These are phyloP conservation scores for Anguilla rostrata DNA, from an alignment of 2,113 vertebrate genomes.

Conservation along the genomic window DNA sequence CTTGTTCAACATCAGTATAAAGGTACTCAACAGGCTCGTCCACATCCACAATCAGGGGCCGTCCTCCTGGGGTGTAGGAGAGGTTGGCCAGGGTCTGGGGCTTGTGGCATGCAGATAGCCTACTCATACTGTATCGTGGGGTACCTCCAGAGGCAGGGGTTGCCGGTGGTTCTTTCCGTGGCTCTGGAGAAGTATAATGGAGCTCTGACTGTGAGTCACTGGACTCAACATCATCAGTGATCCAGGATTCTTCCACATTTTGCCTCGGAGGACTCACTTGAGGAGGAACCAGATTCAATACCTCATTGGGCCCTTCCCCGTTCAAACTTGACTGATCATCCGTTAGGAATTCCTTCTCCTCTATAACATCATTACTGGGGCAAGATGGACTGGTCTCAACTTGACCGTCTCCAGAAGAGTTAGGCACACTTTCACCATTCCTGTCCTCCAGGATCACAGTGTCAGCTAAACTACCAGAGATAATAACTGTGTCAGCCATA, in stretches of 20 bases:
- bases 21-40: slow-evolving; percentile 59
- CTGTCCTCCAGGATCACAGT: slow-evolving; percentile 52
- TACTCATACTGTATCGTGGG: slow-evolving; percentile 64
- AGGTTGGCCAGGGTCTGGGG: slow-evolving; percentile 35
- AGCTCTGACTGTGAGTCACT: slow-evolving; percentile 39
- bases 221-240: slow-evolving; percentile 36
- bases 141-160: slow-evolving; percentile 56
- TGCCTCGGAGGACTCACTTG: background rate
- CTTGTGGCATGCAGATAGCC: slow-evolving; percentile 36
- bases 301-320: slow-evolving; percentile 30
- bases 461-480: slow-evolving; percentile 46
- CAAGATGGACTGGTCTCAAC: slow-evolving; percentile 45
- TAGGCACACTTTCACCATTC: slow-evolving; percentile 24
- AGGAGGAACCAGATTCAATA: background rate
- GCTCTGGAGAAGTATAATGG: slow-evolving; percentile 52
- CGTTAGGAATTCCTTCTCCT: slow-evolving; percentile 50
- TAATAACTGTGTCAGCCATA: slow-evolving; percentile 58
- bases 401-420: slow-evolving; percentile 47
- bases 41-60: slow-evolving; percentile 53
- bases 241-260: slow-evolving; percentile 31
- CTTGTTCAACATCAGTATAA: slow-evolving; percentile 64
- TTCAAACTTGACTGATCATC: slow-evolving; percentile 59
- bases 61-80: slow-evolving; percentile 56
- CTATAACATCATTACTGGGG: slow-evolving; percentile 15
- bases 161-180: slow-evolving; percentile 41